phyloP scores from a whole-genome alignment of 2,797 vertebrate species.

The Scomberomorus guttatus region DNA sequence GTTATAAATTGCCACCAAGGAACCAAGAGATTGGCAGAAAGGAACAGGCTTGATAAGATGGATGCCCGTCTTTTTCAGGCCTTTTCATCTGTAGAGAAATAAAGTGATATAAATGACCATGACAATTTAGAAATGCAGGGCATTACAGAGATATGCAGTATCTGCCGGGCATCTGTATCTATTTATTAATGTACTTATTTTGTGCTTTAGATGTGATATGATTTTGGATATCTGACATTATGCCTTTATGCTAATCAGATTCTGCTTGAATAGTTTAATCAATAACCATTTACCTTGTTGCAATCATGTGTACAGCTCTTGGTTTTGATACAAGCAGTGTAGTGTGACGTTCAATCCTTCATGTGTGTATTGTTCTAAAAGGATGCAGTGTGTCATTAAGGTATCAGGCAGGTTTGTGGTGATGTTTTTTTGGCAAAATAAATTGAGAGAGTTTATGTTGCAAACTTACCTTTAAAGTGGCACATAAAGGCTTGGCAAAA shows the following conservation, averaged over 20 bases:
- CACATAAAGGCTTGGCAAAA: constrained; percentile 6
- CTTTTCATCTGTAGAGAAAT: constrained; percentile 52
- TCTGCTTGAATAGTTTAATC: constrained; percentile 41
- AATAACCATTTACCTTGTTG: constrained; percentile 35
- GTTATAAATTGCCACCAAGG: constrained; percentile 64
- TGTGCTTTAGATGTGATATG: background rate
- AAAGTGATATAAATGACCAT: constrained; percentile 45
- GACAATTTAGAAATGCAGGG: constrained; percentile 26
- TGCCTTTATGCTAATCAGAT: constrained; percentile 20
- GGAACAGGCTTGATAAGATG: constrained; percentile 57
- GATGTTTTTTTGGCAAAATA: background rate
- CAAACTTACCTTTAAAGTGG: constrained; percentile 17
- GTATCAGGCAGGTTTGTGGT: background rate
- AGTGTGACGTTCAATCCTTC: background rate
- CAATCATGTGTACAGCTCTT: constrained; percentile 18
- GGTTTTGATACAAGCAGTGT: constrained; percentile 12
- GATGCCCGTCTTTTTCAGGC: constrained; percentile 36
- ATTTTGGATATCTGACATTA: constrained; percentile 34
- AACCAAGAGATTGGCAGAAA: constrained; percentile 64
- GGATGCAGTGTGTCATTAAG: background rate
- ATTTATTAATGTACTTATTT: constrained; percentile 20
- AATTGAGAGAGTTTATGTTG: constrained; percentile 14
- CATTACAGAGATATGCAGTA: constrained; percentile 19
- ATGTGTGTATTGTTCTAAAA: constrained; percentile 7
- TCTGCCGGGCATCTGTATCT: background rate